Conservation (phyloP, 2,888 invertebrate genomes). For the Nycteola revayana region DNA sequence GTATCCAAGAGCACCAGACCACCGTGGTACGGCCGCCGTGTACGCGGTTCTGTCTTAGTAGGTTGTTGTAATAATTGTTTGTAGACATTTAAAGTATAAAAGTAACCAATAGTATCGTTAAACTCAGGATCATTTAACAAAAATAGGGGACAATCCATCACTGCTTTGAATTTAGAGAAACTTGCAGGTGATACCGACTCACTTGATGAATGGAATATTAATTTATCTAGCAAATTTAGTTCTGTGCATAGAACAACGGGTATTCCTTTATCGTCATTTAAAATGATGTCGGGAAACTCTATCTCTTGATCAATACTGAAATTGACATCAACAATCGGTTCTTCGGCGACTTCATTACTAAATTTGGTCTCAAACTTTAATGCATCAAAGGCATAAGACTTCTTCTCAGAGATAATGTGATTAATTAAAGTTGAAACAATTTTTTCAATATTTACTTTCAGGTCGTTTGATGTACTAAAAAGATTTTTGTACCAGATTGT, state of each 20-base stretch:
- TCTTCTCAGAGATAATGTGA: slow-evolving; percentile 41
- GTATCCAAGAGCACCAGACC: slow-evolving; percentile 44
- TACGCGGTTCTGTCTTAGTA: slow-evolving; percentile 42
- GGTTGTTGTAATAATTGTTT: slow-evolving; percentile 36
- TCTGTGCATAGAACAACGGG: slow-evolving; percentile 43
- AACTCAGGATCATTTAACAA: slow-evolving; percentile 39
- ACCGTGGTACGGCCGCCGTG: slow-evolving; percentile 40
- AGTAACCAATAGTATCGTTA: slow-evolving; percentile 46
- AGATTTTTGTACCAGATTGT: slow-evolving; percentile 37
- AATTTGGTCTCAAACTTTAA: slow-evolving; percentile 39
- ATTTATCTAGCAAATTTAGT: slow-evolving; percentile 39
- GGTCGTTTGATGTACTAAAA: slow-evolving; percentile 3
- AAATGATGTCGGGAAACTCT: slow-evolving; percentile 48
- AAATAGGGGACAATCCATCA: slow-evolving; percentile 45
- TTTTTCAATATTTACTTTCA: slow-evolving; percentile 40
- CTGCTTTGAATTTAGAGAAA: slow-evolving; percentile 40
- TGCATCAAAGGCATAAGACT: slow-evolving; percentile 44
- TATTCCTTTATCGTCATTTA: slow-evolving; percentile 45
- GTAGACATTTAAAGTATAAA: slow-evolving; percentile 47
- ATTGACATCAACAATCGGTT: slow-evolving; percentile 33
- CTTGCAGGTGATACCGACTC: slow-evolving; percentile 23
- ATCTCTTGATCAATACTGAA: slow-evolving; percentile 43
- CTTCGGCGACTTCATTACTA: slow-evolving; percentile 26
- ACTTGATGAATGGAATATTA: slow-evolving; percentile 34
- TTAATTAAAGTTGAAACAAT: slow-evolving; percentile 45